Percentiles rank a stretch among this genome's conserved stretches.
Evolutionary conservation across 2,888 invertebrate genomes (phyloP).

Genomic region (Agonopterix subpropinquella): DNA sequence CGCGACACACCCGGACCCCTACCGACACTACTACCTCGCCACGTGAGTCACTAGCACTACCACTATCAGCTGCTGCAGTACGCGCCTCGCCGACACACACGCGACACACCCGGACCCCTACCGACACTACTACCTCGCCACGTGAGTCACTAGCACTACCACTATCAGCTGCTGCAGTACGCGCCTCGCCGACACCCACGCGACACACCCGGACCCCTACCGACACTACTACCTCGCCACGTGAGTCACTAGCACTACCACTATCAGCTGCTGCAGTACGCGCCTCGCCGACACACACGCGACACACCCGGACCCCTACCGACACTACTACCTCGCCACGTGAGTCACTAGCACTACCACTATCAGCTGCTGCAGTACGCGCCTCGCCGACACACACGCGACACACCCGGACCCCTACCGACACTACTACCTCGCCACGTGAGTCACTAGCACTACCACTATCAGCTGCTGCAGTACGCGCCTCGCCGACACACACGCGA

Average conservation of each 20-base stretch:
- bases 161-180: constrained; percentile 34
- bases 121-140: constrained; percentile 46
- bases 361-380: constrained; percentile 41
- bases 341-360: constrained; percentile 23
- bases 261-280: constrained; percentile 37
- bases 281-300: constrained; percentile 26
- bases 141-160: constrained; percentile 30
- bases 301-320: constrained; percentile 27
- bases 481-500: constrained; percentile 22
- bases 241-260: constrained; percentile 28
- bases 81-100: constrained; percentile 29
- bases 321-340: constrained; percentile 48
- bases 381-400: constrained; percentile 22
- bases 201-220: constrained; percentile 27
- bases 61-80: constrained; percentile 33
- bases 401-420: constrained; percentile 28
- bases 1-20: constrained; percentile 20
- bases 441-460: constrained; percentile 18
- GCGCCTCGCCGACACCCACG: constrained; percentile 28
- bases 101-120: constrained; percentile 25
- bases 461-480: constrained; percentile 42
- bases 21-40: constrained; percentile 48
- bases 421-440: constrained; percentile 52
- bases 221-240: constrained; percentile 45
- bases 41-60: constrained; percentile 31